Evolutionary conservation across 2,113 vertebrate genomes (phyloP), one percentile per base, ranked within the genome.

Genomic region (Grammomys dolichurus): DNA sequence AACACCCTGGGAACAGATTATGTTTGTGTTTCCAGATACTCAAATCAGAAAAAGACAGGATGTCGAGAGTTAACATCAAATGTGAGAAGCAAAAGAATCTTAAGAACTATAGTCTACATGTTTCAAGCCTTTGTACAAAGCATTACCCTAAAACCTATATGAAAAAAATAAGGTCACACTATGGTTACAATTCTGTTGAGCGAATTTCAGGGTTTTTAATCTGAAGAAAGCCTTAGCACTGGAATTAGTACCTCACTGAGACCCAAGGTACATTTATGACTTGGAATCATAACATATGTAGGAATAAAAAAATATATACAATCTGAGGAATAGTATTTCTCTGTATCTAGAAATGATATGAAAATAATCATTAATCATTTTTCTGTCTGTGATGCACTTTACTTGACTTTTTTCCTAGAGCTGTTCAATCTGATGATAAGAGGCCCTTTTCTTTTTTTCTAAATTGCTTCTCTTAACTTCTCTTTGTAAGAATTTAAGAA

Each of bases 401-500:
- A 5, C 86, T 86, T 96, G 9, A 72, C 31, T 89, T 78, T 77
- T 58, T 40, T 10, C 33, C 33, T 33, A 33, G 40, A 87, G 5
- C n/a, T 89, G 2, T 65, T 56, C 20, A 69, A n/a, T 70, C 4
- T 67, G 86, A 22, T 65, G 8, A 90, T 78, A 78, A 60, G 36
- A 65, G 0, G 54, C 16, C 46, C 24, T 89, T 1, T 60, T 60
- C 56, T 67, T 70, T 69, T 90, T 10, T 89, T 77, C 28, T 70
- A 80, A 93, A 72, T 48, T 91, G 5, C 67, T 63, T 89, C 82
- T 95, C 22, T 78, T 89, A 87, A 92, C 14, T 86, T 93, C 16
- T 82, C 7, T 26, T 93, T 78, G 20, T 88, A 90, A 96, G 20
- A 95, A 91, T 48, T 67, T 75, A 16, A 93, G 31, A 93, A 95